Evolutionary conservation across 2,888 invertebrate species (phyloP), one percentile per base, ranked within the genome.

Genomic region (Cyclophora albipunctata): DNA sequence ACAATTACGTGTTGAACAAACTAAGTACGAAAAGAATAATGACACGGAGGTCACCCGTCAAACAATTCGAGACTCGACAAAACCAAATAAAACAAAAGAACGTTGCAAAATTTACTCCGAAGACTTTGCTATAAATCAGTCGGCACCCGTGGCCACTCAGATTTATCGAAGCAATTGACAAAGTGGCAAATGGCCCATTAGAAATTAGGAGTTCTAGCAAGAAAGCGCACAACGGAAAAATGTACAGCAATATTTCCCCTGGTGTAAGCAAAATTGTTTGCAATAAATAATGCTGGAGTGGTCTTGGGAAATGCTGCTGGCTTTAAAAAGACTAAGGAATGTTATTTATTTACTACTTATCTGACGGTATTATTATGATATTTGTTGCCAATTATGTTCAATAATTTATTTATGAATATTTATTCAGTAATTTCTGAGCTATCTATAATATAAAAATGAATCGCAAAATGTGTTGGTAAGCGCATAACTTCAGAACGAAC

Each of bases 151-250:
- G 68, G 67, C 69, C 67, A 69, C 69, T 68, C 80, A 82, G 87
- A 89, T 89, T 89, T 89, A 89, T 89, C 79, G 84, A 68, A 65
- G 86, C 88, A 87, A 89, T 89, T 87, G 89, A 89, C 89, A 88
- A 89, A 89, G 86, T 89, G 88, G 89, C 83, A 87, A 88, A 88
- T 89, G 85, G 86, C 60, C 87, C 87, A 89, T 89, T 88, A 89
- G 87, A 88, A 89, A 88, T 89, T 87, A 88, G 83, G 77, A 84
- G 81, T 76, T 79, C 67, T 70, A 65, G 66, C 73, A 72, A 74
- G 63, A 71, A 67, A 66, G 62, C 64, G 69, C 65, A 68, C 74
- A 60, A 71, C 69, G 73, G 82, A 85, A 82, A 85, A 86, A 85
- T 86, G 81, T 79, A 78, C 76, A 65, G 75, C 78, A 77, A 85